Conservation (phyloP, 2,113 vertebrate genomes). For the Microtus montanus region DNA sequence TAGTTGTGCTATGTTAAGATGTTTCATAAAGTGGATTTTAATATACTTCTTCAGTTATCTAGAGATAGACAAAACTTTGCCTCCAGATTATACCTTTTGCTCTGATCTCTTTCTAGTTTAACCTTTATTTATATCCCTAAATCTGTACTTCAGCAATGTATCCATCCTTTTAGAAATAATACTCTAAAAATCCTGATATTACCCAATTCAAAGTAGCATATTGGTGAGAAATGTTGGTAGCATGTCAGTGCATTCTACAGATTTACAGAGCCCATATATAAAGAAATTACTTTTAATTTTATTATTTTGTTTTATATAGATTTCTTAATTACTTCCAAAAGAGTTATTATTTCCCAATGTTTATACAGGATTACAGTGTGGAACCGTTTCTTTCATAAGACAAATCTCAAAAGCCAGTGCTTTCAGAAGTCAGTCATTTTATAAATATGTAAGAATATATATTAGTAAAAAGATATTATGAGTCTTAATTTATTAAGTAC, state of each 20-base stretch:
- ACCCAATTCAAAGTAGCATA: not conserved
- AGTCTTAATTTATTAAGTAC: not conserved
- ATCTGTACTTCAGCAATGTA: not conserved
- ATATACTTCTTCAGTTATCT: not conserved
- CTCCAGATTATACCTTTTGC: not conserved
- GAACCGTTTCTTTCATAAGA: not conserved
- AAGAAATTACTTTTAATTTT: conserved; percentile 1
- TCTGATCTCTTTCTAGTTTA: not conserved
- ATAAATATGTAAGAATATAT: not conserved
- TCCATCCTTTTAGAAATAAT: conserved; percentile 13
- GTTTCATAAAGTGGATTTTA: not conserved
- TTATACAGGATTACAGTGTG: not conserved
- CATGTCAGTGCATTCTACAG: not conserved
- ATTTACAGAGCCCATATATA: not conserved
- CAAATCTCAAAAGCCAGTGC: not conserved
- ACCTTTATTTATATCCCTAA: not conserved
- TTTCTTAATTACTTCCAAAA: not conserved
- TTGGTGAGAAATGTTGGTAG: not conserved
- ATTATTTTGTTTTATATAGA: not conserved
- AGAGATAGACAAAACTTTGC: not conserved
- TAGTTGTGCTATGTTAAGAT: not conserved
- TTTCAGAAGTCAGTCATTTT: not conserved
- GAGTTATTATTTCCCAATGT: not conserved
- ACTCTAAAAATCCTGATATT: not conserved
- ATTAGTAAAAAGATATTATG: not conserved